Percentiles rank a stretch among this genome's conserved stretches.
Conservation (phyloP, 2,113 vertebrate genomes). For the Sturnus vulgaris region DNA sequence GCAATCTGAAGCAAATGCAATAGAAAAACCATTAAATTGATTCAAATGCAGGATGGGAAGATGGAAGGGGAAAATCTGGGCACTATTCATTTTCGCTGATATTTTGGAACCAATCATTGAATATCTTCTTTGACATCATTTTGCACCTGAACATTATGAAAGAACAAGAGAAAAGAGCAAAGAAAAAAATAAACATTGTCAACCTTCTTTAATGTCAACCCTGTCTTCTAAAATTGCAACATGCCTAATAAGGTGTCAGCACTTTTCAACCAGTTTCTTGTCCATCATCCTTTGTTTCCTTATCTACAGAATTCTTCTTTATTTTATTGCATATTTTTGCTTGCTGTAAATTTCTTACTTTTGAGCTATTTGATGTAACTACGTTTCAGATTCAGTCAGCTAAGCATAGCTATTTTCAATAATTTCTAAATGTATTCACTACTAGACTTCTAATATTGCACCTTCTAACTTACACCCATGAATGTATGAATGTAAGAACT, state of each 20-base stretch:
- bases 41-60: neutral
- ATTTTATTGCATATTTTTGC: neutral
- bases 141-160: neutral
- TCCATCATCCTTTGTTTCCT: neutral
- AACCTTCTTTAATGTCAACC: neutral
- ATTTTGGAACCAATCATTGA: neutral
- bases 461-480: neutral
- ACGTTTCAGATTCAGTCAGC: neutral
- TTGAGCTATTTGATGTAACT: neutral
- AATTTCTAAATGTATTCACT: constrained; percentile 31
- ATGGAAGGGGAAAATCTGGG: neutral
- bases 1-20: neutral
- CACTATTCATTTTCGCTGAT: neutral
- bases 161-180: neutral
- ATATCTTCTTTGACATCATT: neutral
- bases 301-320: neutral
- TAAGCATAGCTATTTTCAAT: neutral
- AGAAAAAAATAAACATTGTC: neutral
- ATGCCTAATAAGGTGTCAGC: neutral
- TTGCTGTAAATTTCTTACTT: neutral
- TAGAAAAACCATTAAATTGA: neutral
- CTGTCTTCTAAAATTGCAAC: neutral
- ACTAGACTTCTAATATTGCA: neutral
- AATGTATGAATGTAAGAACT: neutral
- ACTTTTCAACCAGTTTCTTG: neutral